Percentiles rank a stretch among this genome's conserved stretches.
These are phyloP conservation scores for Sinhomidia bicolor DNA, from an alignment of 2,888 invertebrate genomes.

Conservation along the genomic window DNA sequence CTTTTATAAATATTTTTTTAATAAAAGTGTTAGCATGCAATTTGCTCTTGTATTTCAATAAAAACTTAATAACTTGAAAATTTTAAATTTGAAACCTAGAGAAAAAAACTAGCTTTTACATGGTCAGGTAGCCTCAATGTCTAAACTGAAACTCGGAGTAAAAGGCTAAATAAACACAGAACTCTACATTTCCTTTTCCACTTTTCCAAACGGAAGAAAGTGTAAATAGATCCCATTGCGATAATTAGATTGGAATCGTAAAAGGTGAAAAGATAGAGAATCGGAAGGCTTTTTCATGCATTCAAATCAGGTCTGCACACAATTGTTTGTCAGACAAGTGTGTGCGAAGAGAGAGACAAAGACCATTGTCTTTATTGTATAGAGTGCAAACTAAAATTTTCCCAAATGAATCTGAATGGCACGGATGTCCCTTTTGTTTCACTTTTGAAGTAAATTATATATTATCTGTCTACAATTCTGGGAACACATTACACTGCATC, in stretches of 20 bases:
- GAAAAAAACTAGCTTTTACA: too few relatives aligned
- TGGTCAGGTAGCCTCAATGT: too few relatives aligned
- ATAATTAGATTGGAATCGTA: not conserved
- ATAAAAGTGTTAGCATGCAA: too few relatives aligned
- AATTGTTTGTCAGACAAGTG: not conserved
- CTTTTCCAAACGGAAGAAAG: not conserved
- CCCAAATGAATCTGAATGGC: not conserved
- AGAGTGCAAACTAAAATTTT: not conserved
- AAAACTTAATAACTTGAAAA: too few relatives aligned
- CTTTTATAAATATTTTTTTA: too few relatives aligned
- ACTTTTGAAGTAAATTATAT: not conserved
- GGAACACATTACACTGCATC: not conserved
- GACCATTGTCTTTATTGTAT: not conserved
- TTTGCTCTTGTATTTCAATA: too few relatives aligned
- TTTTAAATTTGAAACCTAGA: too few relatives aligned
- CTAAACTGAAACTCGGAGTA: too few relatives aligned
- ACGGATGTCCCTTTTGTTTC: not conserved
- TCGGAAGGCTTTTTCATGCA: not conserved
- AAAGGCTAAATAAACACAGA: too few relatives aligned
- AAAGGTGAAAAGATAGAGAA: not conserved
- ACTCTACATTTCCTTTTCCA: too few relatives aligned
- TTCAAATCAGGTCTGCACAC: not conserved
- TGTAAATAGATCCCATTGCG: not conserved
- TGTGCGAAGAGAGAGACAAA: not conserved
- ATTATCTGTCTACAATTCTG: not conserved